These are phyloP conservation scores for Smithornis capensis DNA, from an alignment of 2,113 vertebrate species.

Conservation along the genomic window DNA sequence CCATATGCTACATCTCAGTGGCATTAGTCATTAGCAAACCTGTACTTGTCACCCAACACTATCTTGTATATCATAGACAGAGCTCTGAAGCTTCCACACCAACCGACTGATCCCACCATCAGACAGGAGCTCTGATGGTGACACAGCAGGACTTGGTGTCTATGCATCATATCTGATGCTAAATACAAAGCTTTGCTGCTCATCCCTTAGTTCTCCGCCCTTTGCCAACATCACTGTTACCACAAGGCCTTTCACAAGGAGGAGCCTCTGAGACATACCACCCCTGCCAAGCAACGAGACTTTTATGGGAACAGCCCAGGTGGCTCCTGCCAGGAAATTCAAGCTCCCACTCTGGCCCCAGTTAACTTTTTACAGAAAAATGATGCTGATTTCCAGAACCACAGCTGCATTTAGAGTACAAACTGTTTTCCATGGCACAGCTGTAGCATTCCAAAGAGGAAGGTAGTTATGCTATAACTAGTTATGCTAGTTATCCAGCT, in stretches of 20 bases:
- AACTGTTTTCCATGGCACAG: not conserved
- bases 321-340: not conserved
- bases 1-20: rapidly evolving
- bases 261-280: not conserved
- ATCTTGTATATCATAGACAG: not conserved
- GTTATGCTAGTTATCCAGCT: not conserved
- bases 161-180: no score
- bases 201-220: not conserved
- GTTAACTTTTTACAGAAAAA: not conserved
- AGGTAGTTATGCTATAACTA: not conserved
- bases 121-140: not conserved
- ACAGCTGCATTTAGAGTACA: not conserved
- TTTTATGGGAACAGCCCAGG: not conserved
- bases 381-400: not conserved
- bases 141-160: rapidly evolving
- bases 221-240: not conserved
- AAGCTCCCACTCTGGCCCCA: not conserved
- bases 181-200: not conserved
- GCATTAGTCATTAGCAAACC: not conserved
- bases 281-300: rapidly evolving
- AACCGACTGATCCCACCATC: not conserved
- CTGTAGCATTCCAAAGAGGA: not conserved
- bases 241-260: not conserved
- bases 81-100: not conserved
- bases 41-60: not conserved